Conservation (phyloP, 2,797 vertebrate species). For the Pangasius mekongensis region DNA sequence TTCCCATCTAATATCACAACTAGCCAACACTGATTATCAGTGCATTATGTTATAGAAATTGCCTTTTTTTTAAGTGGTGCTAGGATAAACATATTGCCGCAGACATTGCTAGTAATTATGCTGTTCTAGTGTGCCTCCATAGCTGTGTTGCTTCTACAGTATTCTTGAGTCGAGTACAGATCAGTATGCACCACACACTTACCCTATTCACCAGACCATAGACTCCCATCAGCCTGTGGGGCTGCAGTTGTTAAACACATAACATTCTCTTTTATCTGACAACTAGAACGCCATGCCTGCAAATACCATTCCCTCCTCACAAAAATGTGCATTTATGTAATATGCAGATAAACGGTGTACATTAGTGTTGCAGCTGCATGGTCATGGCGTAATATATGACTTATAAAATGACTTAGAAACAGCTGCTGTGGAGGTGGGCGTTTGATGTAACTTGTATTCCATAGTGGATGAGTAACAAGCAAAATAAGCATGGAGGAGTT, state of each 20-base stretch:
- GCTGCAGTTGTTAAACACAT: constrained; percentile 21
- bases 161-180: constrained; percentile 12
- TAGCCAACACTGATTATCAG: background rate
- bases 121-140: background rate
- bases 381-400: constrained; percentile 1
- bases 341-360: background rate
- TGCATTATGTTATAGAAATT: background rate
- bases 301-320: background rate
- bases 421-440: constrained; percentile 61
- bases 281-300: background rate
- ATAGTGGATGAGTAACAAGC: constrained; percentile 57
- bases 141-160: constrained; percentile 8
- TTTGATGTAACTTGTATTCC: constrained; percentile 49
- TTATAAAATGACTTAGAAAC: constrained; percentile 47
- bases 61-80: background rate
- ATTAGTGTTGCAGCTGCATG: constrained; percentile 8
- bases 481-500: constrained; percentile 41
- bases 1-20: background rate
- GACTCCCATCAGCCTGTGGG: constrained; percentile 8
- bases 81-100: background rate
- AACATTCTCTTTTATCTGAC: background rate
- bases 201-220: constrained; percentile 34
- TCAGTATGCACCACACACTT: constrained; percentile 20
- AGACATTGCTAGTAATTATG: no score
- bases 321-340: constrained; percentile 2